Evolutionary conservation across 1,140 invertebrate genomes (phyloP).

Genomic region (Tenebrio molitor): DNA sequence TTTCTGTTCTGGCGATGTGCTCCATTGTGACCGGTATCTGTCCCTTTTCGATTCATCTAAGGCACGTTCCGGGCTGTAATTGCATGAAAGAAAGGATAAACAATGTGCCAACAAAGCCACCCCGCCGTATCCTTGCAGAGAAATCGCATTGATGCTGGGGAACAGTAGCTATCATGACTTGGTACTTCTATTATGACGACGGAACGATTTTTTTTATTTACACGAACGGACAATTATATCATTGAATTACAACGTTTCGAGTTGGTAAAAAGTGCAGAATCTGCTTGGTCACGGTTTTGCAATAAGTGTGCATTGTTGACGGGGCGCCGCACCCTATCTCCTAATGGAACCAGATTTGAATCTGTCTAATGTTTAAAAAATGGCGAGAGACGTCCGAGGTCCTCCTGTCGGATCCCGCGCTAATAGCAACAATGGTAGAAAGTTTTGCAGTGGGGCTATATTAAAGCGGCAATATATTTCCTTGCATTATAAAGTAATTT

Average conservation of each 20-base stretch:
- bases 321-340: slow-evolving; percentile 51
- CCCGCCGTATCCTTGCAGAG: slow-evolving; percentile 45
- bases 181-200: slow-evolving; percentile 57
- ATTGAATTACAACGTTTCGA: slow-evolving; percentile 63
- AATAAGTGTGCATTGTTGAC: slow-evolving; percentile 61
- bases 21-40: slow-evolving; percentile 13
- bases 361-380: slow-evolving; percentile 61
- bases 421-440: slow-evolving; percentile 7
- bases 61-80: slow-evolving; percentile 47
- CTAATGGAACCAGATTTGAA: slow-evolving; percentile 59
- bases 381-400: slow-evolving; percentile 19
- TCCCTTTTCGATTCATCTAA: slow-evolving; percentile 37
- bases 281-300: slow-evolving; percentile 61
- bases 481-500: slow-evolving; percentile 56
- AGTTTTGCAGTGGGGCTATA: slow-evolving; percentile 17
- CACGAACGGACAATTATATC: slow-evolving; percentile 63
- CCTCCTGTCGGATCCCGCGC: slow-evolving; percentile 1
- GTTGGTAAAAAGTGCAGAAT: slow-evolving; percentile 60
- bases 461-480: slow-evolving; percentile 51
- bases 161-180: slow-evolving; percentile 61
- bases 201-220: slow-evolving; percentile 62
- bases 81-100: slow-evolving; percentile 48
- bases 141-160: slow-evolving; percentile 42
- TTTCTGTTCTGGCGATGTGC: neutral
- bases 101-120: slow-evolving; percentile 42